Evolutionary conservation across 2,113 vertebrate genomes (phyloP), one percentile per base, ranked within the genome.

Genomic region (Mobula birostris): DNA sequence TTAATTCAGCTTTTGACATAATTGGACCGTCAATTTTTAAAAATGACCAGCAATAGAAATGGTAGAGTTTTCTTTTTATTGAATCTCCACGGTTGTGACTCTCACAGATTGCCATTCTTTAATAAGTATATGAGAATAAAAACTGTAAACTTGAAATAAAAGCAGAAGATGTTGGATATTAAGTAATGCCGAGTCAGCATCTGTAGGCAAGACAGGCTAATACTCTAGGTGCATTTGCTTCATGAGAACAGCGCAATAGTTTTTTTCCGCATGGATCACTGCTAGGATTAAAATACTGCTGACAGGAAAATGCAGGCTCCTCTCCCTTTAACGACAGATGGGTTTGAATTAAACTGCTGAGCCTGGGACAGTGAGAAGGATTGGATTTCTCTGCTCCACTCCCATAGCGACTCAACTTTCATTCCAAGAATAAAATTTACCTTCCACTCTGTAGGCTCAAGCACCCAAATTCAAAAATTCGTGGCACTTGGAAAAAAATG

Each of bases 341-440:
- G 90, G 68, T 48, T 93, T 74, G 90, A 93, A 93, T 93, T 93
- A 93, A 93, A 74, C 90, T 74, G 66, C 90, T 74, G 66, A 70
- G 90, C 63, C 90, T 70, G 36, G 63, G 9, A 74, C 72, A 93
- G 32, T 27, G 66, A 72, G 11, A 48, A 70, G 68, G 66, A 93
- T 74, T 66, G 68, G 15, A 48, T 93, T 74, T 40, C 90, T 11
- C 63, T 70, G 63, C 63, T 91, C 29, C 7, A 91, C 61, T 91
- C 0, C 56, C 11, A 19, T 2, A 63, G 87, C 58, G 8, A 12
- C 83, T 61, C 90, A 27, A 72, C 68, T 74, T 74, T 72, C 90
- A 93, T 19, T 74, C 11, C 63, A 72, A 70, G 88, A 11, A 32
- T 68, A 93, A 12, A 32, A 27, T 93, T 72, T 72, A 27, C 40